A percentile compares a stretch with the other conserved stretches of the same genome.
phyloP scores from a whole-genome alignment of 2,888 invertebrate species.

The Thysanoteuthis rhombus region DNA sequence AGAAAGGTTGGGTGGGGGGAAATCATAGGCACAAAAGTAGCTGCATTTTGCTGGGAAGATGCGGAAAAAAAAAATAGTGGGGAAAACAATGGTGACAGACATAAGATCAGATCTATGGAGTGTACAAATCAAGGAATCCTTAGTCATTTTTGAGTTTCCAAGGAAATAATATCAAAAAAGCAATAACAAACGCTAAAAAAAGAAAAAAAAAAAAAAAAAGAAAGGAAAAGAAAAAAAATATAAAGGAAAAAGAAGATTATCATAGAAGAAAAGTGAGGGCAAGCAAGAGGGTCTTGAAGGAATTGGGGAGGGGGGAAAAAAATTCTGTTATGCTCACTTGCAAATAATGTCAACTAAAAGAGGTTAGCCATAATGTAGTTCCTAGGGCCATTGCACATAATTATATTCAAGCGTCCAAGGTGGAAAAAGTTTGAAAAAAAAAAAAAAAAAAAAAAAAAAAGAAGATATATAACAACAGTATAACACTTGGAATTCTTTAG shows the following conservation, averaged over 20 bases:
- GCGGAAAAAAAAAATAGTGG: background rate
- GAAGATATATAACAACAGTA: background rate
- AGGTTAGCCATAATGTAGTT: background rate
- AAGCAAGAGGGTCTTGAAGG: background rate
- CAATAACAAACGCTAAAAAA: background rate
- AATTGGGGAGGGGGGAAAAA: background rate
- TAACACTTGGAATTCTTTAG: background rate
- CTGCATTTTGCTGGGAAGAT: background rate
- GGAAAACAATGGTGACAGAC: background rate
- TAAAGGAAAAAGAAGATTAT: background rate
- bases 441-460: no score
- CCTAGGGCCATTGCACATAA: constrained; percentile 12
- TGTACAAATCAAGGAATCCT: background rate
- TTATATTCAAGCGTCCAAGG: background rate
- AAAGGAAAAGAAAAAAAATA: background rate
- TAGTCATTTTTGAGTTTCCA: background rate
- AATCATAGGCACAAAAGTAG: background rate
- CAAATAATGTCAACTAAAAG: background rate
- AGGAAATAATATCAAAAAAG: background rate
- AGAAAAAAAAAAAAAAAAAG: background rate
- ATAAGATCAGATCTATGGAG: background rate
- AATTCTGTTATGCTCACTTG: background rate
- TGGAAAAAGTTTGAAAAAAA: background rate
- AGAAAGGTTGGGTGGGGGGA: no score
- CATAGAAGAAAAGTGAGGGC: background rate